Percentiles rank a stretch among this genome's conserved stretches.
Evolutionary conservation across 2,888 invertebrate genomes (phyloP).

Genomic region (Onthophagus sagittarius): DNA sequence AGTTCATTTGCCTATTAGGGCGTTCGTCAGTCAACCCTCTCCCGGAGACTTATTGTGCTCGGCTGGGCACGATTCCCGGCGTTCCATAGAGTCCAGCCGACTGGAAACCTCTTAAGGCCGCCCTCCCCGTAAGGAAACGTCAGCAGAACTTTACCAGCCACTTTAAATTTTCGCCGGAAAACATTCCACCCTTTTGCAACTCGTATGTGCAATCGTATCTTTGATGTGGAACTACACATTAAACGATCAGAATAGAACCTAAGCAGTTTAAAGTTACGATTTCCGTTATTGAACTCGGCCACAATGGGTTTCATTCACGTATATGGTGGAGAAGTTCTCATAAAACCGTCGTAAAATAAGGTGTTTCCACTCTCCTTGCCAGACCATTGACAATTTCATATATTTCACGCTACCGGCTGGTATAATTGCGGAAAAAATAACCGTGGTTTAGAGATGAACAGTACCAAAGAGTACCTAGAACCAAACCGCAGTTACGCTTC

Average conservation of each 20-base stretch:
- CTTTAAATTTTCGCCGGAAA: neutral
- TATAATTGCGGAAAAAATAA: neutral
- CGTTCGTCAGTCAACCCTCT: slow-evolving; percentile 33
- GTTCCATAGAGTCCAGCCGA: neutral
- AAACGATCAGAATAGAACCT: neutral
- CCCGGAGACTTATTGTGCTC: slow-evolving; percentile 2
- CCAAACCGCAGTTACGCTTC: neutral
- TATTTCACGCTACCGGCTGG: neutral
- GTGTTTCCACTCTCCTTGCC: no score
- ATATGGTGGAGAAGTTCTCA: no score
- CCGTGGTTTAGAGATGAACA: neutral
- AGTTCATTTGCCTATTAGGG: slow-evolving; percentile 41
- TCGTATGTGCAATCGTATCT: neutral
- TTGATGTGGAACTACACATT: neutral
- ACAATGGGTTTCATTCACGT: no score
- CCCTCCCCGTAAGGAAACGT: neutral
- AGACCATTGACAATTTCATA: neutral
- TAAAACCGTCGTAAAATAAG: no score
- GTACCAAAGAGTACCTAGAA: neutral
- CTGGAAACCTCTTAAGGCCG: neutral
- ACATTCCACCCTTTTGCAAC: neutral
- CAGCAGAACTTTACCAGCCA: neutral
- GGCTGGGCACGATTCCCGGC: neutral
- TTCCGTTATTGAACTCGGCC: no score
- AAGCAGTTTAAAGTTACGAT: no score